Conservation (phyloP, 1,140 invertebrate species). For the Phymorhynchus buccinoides region DNA sequence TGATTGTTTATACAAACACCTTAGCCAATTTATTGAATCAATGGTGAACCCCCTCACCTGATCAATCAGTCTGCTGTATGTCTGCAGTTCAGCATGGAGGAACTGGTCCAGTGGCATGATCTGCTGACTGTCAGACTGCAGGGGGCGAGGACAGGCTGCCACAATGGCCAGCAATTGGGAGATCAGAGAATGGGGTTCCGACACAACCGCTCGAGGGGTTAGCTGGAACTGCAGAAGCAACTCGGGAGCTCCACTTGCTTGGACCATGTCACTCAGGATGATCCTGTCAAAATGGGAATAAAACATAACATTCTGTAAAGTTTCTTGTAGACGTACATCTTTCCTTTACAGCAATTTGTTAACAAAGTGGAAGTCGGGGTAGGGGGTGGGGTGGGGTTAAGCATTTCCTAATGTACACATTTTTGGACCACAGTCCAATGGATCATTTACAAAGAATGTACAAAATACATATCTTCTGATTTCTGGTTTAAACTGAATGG, state of each 20-base stretch:
- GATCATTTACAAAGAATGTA: too few relatives aligned
- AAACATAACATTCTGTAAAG: too few relatives aligned
- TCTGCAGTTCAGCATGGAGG: constrained; percentile 62
- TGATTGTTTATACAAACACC: too few relatives aligned
- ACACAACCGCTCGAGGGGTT: constrained; percentile 35
- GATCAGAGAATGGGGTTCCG: constrained; percentile 38
- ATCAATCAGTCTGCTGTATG: constrained; percentile 55
- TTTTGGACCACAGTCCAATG: too few relatives aligned
- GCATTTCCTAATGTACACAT: too few relatives aligned
- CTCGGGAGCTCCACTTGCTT: constrained; percentile 67
- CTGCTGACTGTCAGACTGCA: constrained; percentile 57
- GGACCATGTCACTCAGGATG: constrained; percentile 62
- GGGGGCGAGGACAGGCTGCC: constrained; percentile 57
- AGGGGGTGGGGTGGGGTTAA: too few relatives aligned
- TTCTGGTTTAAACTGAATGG: too few relatives aligned
- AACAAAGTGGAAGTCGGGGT: too few relatives aligned
- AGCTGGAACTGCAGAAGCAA: constrained; percentile 55
- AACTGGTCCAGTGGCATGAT: constrained; percentile 65
- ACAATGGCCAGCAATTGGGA: constrained; percentile 51
- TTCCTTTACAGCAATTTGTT: too few relatives aligned
- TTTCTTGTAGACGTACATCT: too few relatives aligned
- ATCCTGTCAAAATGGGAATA: constrained; percentile 59
- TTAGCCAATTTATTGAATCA: too few relatives aligned
- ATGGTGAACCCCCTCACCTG: too few relatives aligned
- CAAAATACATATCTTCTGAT: background rate